Evolutionary conservation across 2,888 invertebrate species (phyloP).

Genomic region (Rhagophthalmus giganteus): DNA sequence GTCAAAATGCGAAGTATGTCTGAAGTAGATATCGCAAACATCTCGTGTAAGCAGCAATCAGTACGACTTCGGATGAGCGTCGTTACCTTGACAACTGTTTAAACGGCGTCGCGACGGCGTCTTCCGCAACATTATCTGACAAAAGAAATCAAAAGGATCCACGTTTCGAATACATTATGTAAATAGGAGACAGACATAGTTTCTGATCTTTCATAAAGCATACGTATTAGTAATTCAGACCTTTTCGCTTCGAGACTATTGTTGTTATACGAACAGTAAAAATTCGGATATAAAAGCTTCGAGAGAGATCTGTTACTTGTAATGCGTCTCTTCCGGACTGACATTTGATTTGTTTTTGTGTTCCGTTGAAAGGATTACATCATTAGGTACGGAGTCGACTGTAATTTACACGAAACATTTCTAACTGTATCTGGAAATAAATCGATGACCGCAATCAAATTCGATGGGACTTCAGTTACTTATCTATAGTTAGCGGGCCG

Average conservation of each 20-base stretch:
- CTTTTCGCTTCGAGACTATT: neutral
- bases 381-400: no score
- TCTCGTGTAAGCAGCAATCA: slow-evolving; percentile 25
- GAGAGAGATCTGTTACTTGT: no score
- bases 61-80: slow-evolving; percentile 19
- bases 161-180: slow-evolving; percentile 5
- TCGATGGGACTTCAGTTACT: no score
- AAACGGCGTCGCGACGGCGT: slow-evolving; percentile 21
- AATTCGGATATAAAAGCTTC: neutral
- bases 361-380: no score
- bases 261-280: neutral
- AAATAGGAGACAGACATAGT: no score
- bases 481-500: neutral
- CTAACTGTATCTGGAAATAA: no score
- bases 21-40: slow-evolving; percentile 13
- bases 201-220: no score
- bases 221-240: no score
- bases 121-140: slow-evolving; percentile 18
- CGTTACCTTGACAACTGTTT: slow-evolving; percentile 23
- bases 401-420: no score
- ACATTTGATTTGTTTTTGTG: no score
- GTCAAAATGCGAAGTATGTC: neutral
- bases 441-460: no score
- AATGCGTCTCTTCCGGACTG: no score
- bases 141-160: slow-evolving; percentile 11